Percentiles rank a stretch among this genome's conserved stretches.
Conservation (phyloP, 2,113 vertebrate genomes). For the Hiodon alosoides region DNA sequence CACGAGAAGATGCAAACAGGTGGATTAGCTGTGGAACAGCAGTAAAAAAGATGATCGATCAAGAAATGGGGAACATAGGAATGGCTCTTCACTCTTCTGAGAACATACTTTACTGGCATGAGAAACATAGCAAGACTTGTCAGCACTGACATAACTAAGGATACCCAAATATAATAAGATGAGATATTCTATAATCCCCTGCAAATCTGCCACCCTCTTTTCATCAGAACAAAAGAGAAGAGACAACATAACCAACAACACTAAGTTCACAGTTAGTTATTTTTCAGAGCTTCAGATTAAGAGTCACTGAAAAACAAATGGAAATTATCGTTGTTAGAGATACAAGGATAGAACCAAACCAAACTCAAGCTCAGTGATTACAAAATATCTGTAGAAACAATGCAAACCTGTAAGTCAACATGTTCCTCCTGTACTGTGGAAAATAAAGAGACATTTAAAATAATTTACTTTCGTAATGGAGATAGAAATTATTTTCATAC, state of each 20-base stretch:
- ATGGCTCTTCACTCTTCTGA: conserved; percentile 10
- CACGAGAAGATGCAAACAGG: too few species aligned
- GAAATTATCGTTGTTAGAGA: too few species aligned
- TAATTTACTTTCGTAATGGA: too few species aligned
- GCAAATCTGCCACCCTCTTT: background rate
- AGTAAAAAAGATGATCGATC: too few species aligned
- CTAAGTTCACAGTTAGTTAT: too few species aligned
- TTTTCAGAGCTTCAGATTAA: too few species aligned
- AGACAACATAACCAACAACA: too few species aligned
- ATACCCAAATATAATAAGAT: conserved; percentile 28
- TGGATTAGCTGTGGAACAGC: too few species aligned
- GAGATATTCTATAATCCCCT: conserved; percentile 24
- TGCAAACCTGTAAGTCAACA: conserved; percentile 31
- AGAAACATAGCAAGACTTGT: conserved; percentile 11
- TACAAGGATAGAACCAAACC: too few species aligned
- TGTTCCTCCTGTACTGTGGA: conserved; percentile 25
- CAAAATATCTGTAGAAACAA: conserved; percentile 28
- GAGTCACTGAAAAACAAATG: too few species aligned
- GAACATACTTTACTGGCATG: conserved; percentile 15
- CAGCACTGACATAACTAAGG: conserved; percentile 26
- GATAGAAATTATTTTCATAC: too few species aligned
- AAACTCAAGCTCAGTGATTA: too few species aligned
- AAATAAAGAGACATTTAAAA: background rate
- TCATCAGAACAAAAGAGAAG: conserved; percentile 22
- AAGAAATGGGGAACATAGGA: conserved; percentile 6